Percentiles rank a stretch among this genome's conserved stretches.
Conservation (phyloP, 2,888 invertebrate genomes). For the Eristalinus aeneus region DNA sequence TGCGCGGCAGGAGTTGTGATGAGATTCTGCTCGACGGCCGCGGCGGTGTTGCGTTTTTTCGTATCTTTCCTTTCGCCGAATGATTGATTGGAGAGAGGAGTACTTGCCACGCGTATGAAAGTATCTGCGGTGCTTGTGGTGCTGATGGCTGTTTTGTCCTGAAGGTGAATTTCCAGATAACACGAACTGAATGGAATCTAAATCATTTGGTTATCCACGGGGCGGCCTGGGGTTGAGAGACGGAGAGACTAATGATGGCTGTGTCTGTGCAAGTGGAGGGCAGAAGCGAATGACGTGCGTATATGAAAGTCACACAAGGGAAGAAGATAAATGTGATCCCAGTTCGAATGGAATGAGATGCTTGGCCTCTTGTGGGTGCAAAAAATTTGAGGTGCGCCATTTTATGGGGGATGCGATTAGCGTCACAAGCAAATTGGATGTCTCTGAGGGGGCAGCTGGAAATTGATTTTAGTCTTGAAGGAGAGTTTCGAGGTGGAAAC, state of each 20-base stretch:
- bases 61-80: background rate
- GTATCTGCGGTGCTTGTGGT: background rate
- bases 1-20: constrained; percentile 20
- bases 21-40: background rate
- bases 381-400: background rate
- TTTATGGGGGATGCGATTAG: background rate
- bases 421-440: background rate
- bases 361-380: background rate
- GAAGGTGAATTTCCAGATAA: constrained; percentile 1
- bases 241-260: background rate
- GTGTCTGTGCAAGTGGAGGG: background rate
- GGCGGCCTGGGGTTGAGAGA: background rate
- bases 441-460: background rate
- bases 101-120: constrained; percentile 33
- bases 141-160: background rate
- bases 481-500: no score
- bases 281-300: background rate
- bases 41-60: no score
- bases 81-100: constrained; percentile 38
- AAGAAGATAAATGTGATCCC: background rate
- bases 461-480: no score
- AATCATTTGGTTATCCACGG: background rate
- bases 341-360: background rate
- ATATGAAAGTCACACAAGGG: background rate
- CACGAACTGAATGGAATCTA: background rate